Evolutionary conservation across 2,888 invertebrate species (phyloP), one percentile per base, ranked within the genome.

Genomic region (Monochamus alternatus): DNA sequence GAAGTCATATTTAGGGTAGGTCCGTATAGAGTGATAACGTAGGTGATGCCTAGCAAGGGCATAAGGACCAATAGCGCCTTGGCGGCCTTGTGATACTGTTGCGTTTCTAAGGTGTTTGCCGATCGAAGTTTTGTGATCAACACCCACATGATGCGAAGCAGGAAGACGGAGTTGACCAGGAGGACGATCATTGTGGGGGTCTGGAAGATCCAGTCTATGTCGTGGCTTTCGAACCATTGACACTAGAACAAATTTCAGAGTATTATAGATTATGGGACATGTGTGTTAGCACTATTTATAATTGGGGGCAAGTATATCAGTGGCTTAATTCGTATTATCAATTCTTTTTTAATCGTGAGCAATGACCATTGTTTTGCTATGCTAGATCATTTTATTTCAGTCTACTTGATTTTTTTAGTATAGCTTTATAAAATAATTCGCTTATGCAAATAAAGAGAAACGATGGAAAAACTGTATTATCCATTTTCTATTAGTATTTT

Each of bases 61-160:
- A 97, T 96, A 63, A 98, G 91, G 32, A 98, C 97, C 38, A 98
- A 90, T 51, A 98, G 92, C 0, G 98, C 98, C 88, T 97, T 97
- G 7, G 96, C 95, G 0, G 97, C 97, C 88, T 97, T 97, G 79
- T 96, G 91, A 88, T 96, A 96, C 88, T 97, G 97, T 84, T 96
- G 95, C 4, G 97, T 96, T 89, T 98, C 97, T 68, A 95, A 90
- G 1, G 95, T 96, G 86, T 96, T 97, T 14, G 97, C 95, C 30
- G 97, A 97, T 66, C 97, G 93, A 5, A 98, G 92, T 86, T 98
- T 98, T 44, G 97, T 97, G 86, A 98, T 97, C 80, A 98, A 91
- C 68, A 98, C 97, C 94, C 96, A 95, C 95, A 97, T 96, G 83
- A 97, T 96, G 90, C 93, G 93, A 83, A 95, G 90, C 76, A 96